Conservation (phyloP, 2,113 vertebrate species). For the Nibea albiflora region DNA sequence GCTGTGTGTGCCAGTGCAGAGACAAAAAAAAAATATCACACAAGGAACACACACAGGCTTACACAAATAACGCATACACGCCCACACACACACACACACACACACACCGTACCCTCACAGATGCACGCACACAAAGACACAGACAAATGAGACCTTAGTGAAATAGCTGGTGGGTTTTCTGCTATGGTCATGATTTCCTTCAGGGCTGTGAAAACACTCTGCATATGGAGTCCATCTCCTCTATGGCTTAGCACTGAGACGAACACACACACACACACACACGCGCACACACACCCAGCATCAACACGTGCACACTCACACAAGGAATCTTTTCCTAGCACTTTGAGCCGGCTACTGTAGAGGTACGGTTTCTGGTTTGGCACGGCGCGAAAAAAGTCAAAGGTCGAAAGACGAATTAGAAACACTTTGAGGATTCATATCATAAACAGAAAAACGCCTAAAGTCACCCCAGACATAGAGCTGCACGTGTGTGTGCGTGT, state of each 20-base stretch:
- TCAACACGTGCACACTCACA: conserved; percentile 73
- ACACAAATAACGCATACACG: conserved; percentile 51
- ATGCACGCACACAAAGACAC: conserved; percentile 67
- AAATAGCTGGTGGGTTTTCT: conserved; percentile 75
- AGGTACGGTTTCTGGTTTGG: conserved; percentile 40
- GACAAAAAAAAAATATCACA: conserved; percentile 46
- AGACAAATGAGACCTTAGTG: conserved; percentile 76
- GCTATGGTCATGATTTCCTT: conserved; percentile 80
- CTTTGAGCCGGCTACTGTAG: conserved; percentile 30
- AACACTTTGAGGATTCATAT: not conserved
- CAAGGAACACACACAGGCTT: conserved; percentile 67
- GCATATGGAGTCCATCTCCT: conserved; percentile 83
- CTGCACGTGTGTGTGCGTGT: not conserved
- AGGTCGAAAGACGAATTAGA: conserved; percentile 12
- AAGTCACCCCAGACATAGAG: not conserved
- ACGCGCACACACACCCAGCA: conserved; percentile 59
- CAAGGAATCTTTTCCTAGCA: conserved; percentile 53
- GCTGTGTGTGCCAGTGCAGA: conserved; percentile 48
- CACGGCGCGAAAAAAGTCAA: not conserved
- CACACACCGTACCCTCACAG: conserved; percentile 16
- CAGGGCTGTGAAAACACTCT: conserved; percentile 81
- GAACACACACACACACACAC: conserved; percentile 50
- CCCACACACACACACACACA: conserved; percentile 4
- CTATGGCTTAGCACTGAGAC: conserved; percentile 70
- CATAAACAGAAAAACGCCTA: conserved; percentile 8